phyloP scores from a whole-genome alignment of 2,113 vertebrate species.

The Theristicus caerulescens region DNA sequence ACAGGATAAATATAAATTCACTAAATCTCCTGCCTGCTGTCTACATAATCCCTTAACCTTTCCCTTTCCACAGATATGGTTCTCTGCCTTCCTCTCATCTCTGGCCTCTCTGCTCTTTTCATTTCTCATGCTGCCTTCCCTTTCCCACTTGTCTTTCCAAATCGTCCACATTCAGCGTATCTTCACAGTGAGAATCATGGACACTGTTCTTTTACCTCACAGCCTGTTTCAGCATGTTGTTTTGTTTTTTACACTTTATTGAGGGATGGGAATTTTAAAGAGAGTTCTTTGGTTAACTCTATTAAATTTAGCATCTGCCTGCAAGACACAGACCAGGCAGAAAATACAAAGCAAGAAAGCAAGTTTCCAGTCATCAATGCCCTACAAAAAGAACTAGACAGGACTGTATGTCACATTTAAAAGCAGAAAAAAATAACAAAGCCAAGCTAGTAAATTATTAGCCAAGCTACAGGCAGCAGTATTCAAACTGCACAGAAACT shows the following conservation, averaged over 20 bases:
- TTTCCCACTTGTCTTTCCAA: neutral
- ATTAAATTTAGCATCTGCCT: constrained; percentile 1
- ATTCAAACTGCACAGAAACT: neutral
- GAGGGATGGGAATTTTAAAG: constrained; percentile 24
- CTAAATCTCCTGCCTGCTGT: constrained; percentile 51
- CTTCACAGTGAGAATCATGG: neutral
- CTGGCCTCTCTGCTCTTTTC: neutral
- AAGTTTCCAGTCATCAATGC: neutral
- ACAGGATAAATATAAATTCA: constrained; percentile 70
- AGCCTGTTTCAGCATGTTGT: neutral
- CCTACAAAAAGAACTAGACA: neutral
- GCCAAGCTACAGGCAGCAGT: neutral
- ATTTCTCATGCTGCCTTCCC: neutral
- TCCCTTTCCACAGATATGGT: neutral
- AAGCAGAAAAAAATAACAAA: neutral
- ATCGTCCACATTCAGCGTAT: neutral
- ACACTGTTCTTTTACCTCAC: neutral
- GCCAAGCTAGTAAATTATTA: neutral
- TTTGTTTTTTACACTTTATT: neutral
- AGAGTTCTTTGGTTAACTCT: neutral
- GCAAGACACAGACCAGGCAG: neutral
- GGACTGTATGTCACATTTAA: neutral
- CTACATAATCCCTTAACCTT: constrained; percentile 40
- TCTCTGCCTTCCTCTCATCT: neutral
- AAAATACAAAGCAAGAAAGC: neutral